Evolutionary conservation across 1,140 invertebrate genomes (phyloP), one percentile per base, ranked within the genome.

Genomic region (Monomorium pharaonis): DNA sequence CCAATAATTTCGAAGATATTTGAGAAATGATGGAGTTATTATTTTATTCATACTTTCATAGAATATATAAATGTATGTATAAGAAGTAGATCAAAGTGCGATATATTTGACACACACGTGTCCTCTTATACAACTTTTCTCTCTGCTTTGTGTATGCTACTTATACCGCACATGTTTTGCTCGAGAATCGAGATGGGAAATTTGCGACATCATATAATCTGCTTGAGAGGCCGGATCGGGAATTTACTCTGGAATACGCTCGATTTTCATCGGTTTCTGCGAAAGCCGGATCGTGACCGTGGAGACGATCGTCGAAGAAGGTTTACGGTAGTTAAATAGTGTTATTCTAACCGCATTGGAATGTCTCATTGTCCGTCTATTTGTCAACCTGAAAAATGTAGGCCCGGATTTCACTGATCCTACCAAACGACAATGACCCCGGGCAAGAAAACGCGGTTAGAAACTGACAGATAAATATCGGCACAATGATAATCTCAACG

Each of bases 401-500:
- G 27, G 84, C 27, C 37, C 78, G 54, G 88, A 91, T 91, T 92
- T 91, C 84, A 70, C 86, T 81, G 72, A 47, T 83, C 65, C 51
- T 77, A 60, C 72, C 60, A 67, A 81, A 81, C 49, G 69, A 89
- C 86, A 88, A 87, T 86, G 58, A 75, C 42, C 65, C n/a, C 62
- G 47, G 47, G 70, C 49, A 37, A 56, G 47, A 70, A 51, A 88
- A 62, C 85, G 69, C 70, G 72, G 85, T 37, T 49, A 83, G 60
- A 91, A 92, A 92, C 87, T 91, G 85, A 60, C 84, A 94, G 93
- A 94, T 94, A 94, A 94, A 94, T 92, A 94, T 94, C 92, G 88
- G 83, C 83, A 92, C 88, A 92, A 93, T 92, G 92, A 93, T 93
- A 93, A 94, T 93, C 92, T 91, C 69, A 67, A 49, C 86, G 88